These are phyloP conservation scores for Himalopsyche phryganea DNA, from an alignment of 1,140 invertebrate species.

Conservation along the genomic window DNA sequence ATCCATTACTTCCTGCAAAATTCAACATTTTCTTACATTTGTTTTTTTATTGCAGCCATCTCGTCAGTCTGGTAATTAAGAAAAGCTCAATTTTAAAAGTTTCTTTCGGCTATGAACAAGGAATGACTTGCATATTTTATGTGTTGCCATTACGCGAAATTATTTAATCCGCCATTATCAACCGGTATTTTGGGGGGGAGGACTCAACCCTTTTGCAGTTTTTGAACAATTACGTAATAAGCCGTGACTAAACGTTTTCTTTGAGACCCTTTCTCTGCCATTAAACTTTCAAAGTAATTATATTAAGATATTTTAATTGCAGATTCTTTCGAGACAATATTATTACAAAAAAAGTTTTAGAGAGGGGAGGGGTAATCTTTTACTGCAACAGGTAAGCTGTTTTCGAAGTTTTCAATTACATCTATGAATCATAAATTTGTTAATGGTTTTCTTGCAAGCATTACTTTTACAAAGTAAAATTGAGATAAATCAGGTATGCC, in stretches of 20 bases:
- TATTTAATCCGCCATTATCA: slow-evolving; percentile 33
- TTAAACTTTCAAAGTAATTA: slow-evolving; percentile 31
- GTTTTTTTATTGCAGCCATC: too few species aligned
- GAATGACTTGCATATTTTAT: slow-evolving; percentile 32
- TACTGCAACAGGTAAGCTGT: not conserved
- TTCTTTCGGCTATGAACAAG: slow-evolving; percentile 15
- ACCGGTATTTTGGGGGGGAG: slow-evolving; percentile 2
- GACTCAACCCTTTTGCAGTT: slow-evolving; percentile 31
- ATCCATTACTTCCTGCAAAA: too few species aligned
- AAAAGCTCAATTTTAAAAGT: slow-evolving; percentile 23
- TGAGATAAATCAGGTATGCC: too few species aligned
- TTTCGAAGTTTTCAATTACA: not conserved
- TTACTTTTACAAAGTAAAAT: too few species aligned
- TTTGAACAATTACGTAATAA: slow-evolving; percentile 36
- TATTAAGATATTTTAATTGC: slow-evolving; percentile 35
- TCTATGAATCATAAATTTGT: too few species aligned
- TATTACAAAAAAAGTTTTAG: slow-evolving; percentile 26
- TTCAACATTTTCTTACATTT: too few species aligned
- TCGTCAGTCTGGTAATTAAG: slow-evolving; percentile 15
- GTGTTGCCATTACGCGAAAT: slow-evolving; percentile 30
- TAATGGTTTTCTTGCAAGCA: too few species aligned
- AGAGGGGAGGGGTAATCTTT: not conserved
- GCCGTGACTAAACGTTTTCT: slow-evolving; percentile 35
- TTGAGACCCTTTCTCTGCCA: slow-evolving; percentile 17
- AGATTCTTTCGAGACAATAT: slow-evolving; percentile 27